Base-by-base conservation (phyloP, 2,888 invertebrate species). In the Boloria selene region DNA sequence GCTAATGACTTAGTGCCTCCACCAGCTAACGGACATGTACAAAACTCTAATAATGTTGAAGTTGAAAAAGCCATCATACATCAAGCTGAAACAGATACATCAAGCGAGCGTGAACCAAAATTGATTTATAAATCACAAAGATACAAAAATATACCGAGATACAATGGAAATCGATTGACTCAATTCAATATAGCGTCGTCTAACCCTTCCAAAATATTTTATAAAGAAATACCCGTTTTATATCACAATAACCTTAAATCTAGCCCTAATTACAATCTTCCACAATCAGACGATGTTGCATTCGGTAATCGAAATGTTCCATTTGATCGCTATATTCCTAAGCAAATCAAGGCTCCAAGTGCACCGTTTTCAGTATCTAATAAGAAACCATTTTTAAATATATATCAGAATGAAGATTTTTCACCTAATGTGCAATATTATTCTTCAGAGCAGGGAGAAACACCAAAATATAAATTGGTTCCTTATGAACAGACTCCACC, bases 1-100 rank as follows among this genome's bases (percentile, higher is more conserved):
- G 93, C 92, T 51, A 94, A 95, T 67, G 93, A 95, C 77, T 85
- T 94, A 70, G 79, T 77, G 83, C 88, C 79, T 80, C 93, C 78
- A 68, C 88, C 84, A 61, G 88, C 82, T 70, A 87, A 83, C 61
- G 65, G 77, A 70, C 84, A 76, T 53, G 51, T 58, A 13, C 81
- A 75, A 65, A 62, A 73, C 59, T 65, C 76, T 1, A 86, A 84
- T 65, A 81, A 81, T 65, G 75, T 92, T 42, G 89, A 88, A 76
- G 84, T 91, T 17, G 87, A 91, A 78, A 92, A 92, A 73, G 88
- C 87, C 49, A 79, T 90, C 75, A 85, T 91, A 62, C 69, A 88
- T 26, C 86, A 90, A 75, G 79, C 86, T 18, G 77, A 81, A 68
- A 77, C 79, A 52, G 63, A 82, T 45, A 74, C 76, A 59, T 74